Evolutionary conservation across 2,888 invertebrate species (phyloP), one percentile per base, ranked within the genome.

Genomic region (Microplitis deprimator): DNA sequence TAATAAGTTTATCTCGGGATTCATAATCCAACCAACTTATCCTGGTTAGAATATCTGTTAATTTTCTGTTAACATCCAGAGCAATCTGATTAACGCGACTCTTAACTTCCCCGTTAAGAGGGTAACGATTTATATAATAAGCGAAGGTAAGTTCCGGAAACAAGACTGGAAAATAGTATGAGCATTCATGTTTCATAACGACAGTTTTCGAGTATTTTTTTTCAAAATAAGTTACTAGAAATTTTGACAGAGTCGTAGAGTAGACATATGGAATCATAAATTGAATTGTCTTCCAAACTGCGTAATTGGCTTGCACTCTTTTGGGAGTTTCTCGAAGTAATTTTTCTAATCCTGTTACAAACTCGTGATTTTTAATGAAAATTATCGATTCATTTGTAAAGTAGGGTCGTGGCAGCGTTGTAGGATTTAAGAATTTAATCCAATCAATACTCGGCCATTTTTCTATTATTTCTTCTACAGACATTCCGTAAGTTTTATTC

Each of bases 371-470:
- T 6, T 38, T 1, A n/a, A n/a, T 2, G 16, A n/a, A n/a, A 17
- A 13, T 7, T 40, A 68, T 20, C 20, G 20, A 6, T 6, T 68
- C 68, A 13, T 38, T 68, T 39, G n/a, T 5, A 40, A 16, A 68
- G 20, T 20, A 20, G 20, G 20, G 20, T 20, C 20, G 20, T 1
- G 20, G 20, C 20, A 20, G 20, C 2, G 20, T 20, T 20, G 20
- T 20, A 20, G 20, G 20, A 2, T 20, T 20, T 20, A 68, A 68
- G n/a, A 40, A 39, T 7, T 1, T 5, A 16, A 10, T 68, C 68
- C 68, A 68, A n/a, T 68, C 6, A 38, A 68, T 16, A 1, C 16
- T 68, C 13, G 68, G 68, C 68, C 68, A 68, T 68, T 7, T 68
- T 50, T 4, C 8, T 7, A 10, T 50, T 13, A 50, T 50, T 50